Percentiles rank a stretch among this genome's conserved stretches.
These are phyloP conservation scores for Elymnias hypermnestra DNA, from an alignment of 1,140 invertebrate genomes.

Conservation along the genomic window DNA sequence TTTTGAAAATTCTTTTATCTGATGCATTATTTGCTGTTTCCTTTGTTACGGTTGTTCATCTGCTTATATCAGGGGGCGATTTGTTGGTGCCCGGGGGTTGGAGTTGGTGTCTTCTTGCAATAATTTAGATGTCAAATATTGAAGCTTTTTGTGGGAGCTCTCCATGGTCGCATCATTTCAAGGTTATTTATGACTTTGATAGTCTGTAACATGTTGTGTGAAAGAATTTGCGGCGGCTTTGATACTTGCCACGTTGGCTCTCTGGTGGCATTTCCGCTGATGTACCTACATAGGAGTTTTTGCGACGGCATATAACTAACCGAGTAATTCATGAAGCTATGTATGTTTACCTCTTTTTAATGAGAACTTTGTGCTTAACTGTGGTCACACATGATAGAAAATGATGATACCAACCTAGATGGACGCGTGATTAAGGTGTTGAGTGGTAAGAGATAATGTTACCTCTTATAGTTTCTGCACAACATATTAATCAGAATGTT, in stretches of 20 bases:
- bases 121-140: constrained; percentile 74
- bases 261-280: constrained; percentile 66
- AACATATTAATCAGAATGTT: no score
- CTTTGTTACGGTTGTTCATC: constrained; percentile 67
- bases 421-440: no score
- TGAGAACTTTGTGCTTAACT: no score
- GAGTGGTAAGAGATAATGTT: no score
- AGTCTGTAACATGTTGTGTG: constrained; percentile 50
- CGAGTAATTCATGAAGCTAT: constrained; percentile 14
- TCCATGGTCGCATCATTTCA: constrained; percentile 54
- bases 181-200: constrained; percentile 67
- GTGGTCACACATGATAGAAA: no score
- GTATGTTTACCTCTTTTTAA: constrained; percentile 12
- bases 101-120: constrained; percentile 47
- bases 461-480: no score
- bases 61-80: constrained; percentile 57
- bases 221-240: constrained; percentile 60
- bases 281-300: constrained; percentile 32
- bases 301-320: constrained; percentile 23
- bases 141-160: constrained; percentile 43
- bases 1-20: constrained; percentile 76
- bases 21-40: constrained; percentile 70
- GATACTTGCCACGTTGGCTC: constrained; percentile 39
- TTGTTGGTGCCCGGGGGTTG: constrained; percentile 48
- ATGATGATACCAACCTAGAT: no score